Percentiles rank a stretch among this genome's conserved stretches.
Conservation (phyloP, 2,888 invertebrate species). For the Pristionchus fissidentatus region DNA sequence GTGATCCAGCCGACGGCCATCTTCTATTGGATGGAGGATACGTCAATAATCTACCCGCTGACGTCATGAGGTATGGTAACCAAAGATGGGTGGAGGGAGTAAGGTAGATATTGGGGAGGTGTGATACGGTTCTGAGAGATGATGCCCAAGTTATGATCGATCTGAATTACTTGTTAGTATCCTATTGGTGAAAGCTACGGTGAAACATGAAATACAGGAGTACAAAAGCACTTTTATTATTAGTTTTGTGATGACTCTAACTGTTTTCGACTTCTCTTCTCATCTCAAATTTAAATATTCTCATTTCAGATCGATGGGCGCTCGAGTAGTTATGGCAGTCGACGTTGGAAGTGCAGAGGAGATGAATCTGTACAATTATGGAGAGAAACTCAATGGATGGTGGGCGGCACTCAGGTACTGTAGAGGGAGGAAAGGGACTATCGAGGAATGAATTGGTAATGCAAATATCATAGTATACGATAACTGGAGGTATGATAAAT, state of each 20-base stretch:
- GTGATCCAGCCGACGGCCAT: conserved; percentile 98
- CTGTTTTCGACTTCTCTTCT: too few relatives aligned
- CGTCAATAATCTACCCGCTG: conserved; percentile 99
- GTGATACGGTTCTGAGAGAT: background rate
- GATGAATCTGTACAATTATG: conserved; percentile 93
- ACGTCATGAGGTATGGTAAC: conserved; percentile 76
- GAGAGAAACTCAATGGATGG: conserved; percentile 97
- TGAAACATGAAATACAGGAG: background rate
- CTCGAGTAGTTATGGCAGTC: conserved; percentile 94
- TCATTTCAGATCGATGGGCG: conserved; percentile 85
- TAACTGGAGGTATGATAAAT: too few relatives aligned
- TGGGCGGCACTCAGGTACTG: conserved; percentile 83
- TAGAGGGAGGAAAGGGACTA: conserved; percentile 81
- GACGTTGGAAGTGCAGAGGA: conserved; percentile 99
- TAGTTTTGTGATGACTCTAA: background rate
- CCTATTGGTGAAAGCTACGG: background rate
- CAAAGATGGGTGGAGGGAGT: background rate
- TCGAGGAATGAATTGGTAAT: too few relatives aligned
- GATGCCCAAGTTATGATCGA: background rate
- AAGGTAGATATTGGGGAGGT: too few relatives aligned
- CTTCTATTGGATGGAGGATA: conserved; percentile 99
- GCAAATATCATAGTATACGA: too few relatives aligned
- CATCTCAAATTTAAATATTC: background rate
- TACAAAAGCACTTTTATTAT: background rate
- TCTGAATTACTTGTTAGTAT: background rate